Evolutionary conservation across 2,888 invertebrate genomes (phyloP).

Genomic region (Amphipoea lucens): DNA sequence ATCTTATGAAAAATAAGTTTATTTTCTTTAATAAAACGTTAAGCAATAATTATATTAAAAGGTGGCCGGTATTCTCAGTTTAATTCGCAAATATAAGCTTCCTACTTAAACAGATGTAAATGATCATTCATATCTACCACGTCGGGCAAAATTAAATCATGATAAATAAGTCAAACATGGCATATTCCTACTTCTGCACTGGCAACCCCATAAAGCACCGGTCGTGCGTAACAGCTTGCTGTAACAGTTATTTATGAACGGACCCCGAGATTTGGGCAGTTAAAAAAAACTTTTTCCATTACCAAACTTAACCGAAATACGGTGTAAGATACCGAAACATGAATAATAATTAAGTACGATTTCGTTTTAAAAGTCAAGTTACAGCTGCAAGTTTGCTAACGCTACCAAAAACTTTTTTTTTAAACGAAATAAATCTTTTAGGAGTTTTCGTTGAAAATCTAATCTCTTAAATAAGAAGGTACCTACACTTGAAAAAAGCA

Average conservation of each 20-base stretch:
- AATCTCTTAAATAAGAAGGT: background rate
- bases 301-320: constrained; percentile 82
- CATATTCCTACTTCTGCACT: constrained; percentile 37
- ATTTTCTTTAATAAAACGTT: background rate
- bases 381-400: constrained; percentile 25
- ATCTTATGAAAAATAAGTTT: background rate
- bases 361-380: constrained; percentile 59
- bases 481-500: background rate
- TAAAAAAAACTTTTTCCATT: constrained; percentile 89
- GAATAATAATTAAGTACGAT: constrained; percentile 82
- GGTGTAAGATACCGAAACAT: constrained; percentile 79
- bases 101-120: background rate
- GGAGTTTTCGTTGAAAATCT: background rate
- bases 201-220: constrained; percentile 72
- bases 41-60: background rate
- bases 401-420: constrained; percentile 21
- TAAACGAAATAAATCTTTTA: background rate
- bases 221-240: constrained; percentile 89
- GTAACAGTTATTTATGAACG: constrained; percentile 88
- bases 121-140: background rate
- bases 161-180: constrained; percentile 34
- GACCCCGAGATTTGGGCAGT: constrained; percentile 84
- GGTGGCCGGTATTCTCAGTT: background rate
- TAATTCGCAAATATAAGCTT: background rate
- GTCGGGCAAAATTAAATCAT: constrained; percentile 26